These are phyloP conservation scores for Saccopteryx bilineata DNA, from an alignment of 2,113 vertebrate species.

Conservation along the genomic window DNA sequence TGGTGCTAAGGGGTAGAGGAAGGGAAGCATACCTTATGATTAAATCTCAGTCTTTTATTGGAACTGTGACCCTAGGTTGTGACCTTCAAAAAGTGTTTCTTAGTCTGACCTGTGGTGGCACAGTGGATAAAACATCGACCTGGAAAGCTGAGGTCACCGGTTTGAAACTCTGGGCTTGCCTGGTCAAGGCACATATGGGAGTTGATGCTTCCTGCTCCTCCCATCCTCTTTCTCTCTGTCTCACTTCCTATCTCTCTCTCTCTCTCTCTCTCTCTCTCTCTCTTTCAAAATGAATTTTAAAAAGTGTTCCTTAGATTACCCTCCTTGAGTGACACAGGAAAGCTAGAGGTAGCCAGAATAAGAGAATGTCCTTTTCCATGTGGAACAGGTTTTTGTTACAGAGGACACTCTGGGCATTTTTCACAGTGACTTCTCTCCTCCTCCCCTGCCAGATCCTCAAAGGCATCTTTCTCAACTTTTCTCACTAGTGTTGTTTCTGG, in stretches of 20 bases:
- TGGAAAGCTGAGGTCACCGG: too few species aligned
- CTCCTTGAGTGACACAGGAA: neutral
- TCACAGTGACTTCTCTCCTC: neutral
- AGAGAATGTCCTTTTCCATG: neutral
- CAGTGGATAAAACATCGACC: too few species aligned
- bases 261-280: too few species aligned
- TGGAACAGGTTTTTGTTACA: conserved; percentile 3
- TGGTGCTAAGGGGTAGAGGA: neutral
- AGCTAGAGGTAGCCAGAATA: neutral
- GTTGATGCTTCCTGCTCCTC: too few species aligned
- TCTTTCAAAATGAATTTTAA: neutral
- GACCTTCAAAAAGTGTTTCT: neutral
- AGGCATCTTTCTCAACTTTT: neutral
- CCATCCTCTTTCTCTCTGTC: too few species aligned
- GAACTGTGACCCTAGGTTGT: conserved; percentile 12
- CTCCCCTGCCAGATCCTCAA: neutral
- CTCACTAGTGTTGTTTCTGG: neutral
- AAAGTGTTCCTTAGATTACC: neutral
- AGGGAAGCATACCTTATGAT: neutral
- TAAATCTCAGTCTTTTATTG: neutral
- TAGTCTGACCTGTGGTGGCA: neutral
- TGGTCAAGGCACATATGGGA: too few species aligned
- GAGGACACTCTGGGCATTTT: neutral
- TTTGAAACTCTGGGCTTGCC: too few species aligned
- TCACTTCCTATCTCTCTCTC: too few species aligned